phyloP scores from a whole-genome alignment of 92 coral and sea anemone genomes.

The Actinostola sp. region DNA sequence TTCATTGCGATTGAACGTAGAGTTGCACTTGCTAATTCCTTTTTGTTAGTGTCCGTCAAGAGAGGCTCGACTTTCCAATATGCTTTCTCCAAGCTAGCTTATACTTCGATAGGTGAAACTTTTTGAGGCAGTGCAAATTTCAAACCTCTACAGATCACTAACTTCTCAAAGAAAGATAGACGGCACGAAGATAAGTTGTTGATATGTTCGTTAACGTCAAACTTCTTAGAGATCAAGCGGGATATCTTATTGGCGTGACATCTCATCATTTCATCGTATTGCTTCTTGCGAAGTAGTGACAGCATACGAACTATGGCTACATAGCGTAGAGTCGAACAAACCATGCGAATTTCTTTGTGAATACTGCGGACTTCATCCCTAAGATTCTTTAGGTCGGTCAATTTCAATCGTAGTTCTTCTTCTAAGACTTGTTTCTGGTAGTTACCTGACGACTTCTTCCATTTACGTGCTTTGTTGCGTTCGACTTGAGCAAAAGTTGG shows the following conservation, averaged over 20 bases:
- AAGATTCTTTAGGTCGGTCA: slow-evolving; percentile 12
- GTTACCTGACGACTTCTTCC: slow-evolving; percentile 35
- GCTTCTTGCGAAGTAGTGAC: no score
- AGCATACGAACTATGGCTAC: no score
- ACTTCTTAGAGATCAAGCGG: slow-evolving; percentile 11
- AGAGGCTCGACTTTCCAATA: no score
- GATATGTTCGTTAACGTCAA: slow-evolving; percentile 21
- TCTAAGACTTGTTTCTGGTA: slow-evolving; percentile 31
- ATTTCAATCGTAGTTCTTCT: slow-evolving; percentile 43
- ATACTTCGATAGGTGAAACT: no score
- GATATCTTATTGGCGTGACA: no score
- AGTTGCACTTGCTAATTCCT: no score
- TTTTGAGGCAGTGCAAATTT: slow-evolving; percentile 25
- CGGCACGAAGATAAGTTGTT: slow-evolving; percentile 28
- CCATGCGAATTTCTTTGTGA: background rate
- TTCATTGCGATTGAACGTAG: no score
- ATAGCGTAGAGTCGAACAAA: no score
- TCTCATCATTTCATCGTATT: slow-evolving; percentile 3
- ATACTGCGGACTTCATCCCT: slow-evolving; percentile 15
- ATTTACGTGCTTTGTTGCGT: slow-evolving; percentile 32
- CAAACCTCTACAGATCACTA: slow-evolving; percentile 32
- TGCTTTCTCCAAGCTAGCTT: no score
- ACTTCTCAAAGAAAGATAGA: slow-evolving; percentile 17
- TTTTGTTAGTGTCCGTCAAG: no score
- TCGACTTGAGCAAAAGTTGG: slow-evolving; percentile 32